Base-by-base conservation (phyloP, 2,113 vertebrate genomes). In the Heptranchias perlo region DNA sequence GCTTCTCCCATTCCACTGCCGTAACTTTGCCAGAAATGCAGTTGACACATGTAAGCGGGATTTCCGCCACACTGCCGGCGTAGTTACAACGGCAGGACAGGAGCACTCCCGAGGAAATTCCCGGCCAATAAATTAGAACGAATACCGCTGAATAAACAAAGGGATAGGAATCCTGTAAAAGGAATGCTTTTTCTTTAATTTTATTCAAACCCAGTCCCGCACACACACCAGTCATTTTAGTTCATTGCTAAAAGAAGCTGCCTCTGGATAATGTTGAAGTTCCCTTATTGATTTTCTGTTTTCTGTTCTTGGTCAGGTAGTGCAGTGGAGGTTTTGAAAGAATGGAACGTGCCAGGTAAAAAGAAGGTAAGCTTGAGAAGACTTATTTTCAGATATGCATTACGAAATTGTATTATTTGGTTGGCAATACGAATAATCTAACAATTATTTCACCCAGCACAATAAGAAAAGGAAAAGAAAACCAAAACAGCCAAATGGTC, bases 291-390 rank as follows among this genome's bases (percentile, higher is more conserved):
- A 97, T 96, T 73, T 82, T 65, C 97, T 96, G 97, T 96, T 97
- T 28, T 97, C 82, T 97, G 97, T 97, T 2, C 96, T 97, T 96
- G 47, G 18, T 54, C 96, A 98, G 98, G 98, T 62, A 98, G 97
- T 0, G 98, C 98, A 96, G 16, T 96, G 97, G 97, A 98, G 96
- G 97, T 98, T 96, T 96, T 98, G 2, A 98, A 98, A 96, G 98
- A 98, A 97, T 98, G 98, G 98, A 98, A 97, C 96, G 97, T 98
- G 97, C 97, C 97, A 69, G 98, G 98, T 69, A 98, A 98, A 96
- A 98, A 98, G 97, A 98, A 98, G 98, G 98, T 98, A 97, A 97
- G 97, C 96, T 58, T 96, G 96, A 13, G 92, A 96, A 96, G 78
- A 58, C 54, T 65, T 44, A 21, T 23, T 25, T 44, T 94, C 62